These are phyloP conservation scores for Plotosus lineatus DNA, from an alignment of 2,113 vertebrate species.

Conservation along the genomic window DNA sequence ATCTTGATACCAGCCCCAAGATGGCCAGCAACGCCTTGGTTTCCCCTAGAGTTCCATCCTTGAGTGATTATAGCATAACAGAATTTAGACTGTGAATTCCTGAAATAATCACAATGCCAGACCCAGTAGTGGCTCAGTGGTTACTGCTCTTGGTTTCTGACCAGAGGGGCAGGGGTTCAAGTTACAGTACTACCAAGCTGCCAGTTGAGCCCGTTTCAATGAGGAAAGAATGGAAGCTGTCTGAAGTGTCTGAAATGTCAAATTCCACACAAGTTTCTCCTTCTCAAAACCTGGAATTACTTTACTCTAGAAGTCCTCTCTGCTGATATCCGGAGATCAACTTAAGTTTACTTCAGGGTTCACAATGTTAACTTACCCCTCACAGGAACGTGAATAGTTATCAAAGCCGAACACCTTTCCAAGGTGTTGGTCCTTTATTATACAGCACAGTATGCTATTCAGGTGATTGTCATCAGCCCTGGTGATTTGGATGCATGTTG, in stretches of 20 bases:
- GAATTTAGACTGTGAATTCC: neutral
- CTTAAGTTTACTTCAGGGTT: neutral
- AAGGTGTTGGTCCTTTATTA: neutral
- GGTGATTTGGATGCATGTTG: neutral
- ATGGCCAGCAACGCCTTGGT: neutral
- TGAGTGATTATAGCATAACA: neutral
- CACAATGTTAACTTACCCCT: neutral
- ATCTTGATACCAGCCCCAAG: no score
- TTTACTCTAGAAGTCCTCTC: neutral
- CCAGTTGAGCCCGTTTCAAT: no score
- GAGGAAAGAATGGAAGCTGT: no score
- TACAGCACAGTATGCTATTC: neutral
- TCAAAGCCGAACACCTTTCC: neutral
- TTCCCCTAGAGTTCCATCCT: neutral
- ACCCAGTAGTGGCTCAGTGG: no score
- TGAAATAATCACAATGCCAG: no score
- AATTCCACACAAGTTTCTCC: neutral
- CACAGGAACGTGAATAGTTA: neutral
- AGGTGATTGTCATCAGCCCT: neutral
- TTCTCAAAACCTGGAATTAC: neutral
- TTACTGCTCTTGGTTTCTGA: no score
- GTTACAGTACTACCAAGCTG: no score
- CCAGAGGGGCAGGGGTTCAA: no score
- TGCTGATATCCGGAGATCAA: neutral
- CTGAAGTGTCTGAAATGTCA: no score